Evolutionary conservation across 1,140 invertebrate species (phyloP).

Genomic region (Drosophila pachea): DNA sequence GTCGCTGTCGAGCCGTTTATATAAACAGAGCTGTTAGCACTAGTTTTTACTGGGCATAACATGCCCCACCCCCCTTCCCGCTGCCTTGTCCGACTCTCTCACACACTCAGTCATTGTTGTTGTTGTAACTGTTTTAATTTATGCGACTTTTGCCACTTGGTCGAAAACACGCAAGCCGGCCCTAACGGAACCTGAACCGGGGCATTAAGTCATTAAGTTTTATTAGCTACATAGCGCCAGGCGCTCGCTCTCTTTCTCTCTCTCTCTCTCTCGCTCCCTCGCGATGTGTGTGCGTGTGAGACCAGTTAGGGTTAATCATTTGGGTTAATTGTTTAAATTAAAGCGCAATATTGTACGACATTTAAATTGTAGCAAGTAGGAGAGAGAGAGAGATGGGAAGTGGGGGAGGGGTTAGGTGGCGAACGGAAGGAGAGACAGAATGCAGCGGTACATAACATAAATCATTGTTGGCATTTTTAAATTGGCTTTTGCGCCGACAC

Average conservation of each 20-base stretch:
- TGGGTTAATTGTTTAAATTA: constrained; percentile 76
- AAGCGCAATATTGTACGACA: constrained; percentile 47
- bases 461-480: constrained; percentile 77
- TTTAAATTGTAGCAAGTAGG: constrained; percentile 53
- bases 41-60: constrained; percentile 55
- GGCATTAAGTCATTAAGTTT: constrained; percentile 73
- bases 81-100: constrained; percentile 4
- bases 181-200: constrained; percentile 35
- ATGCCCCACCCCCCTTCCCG: constrained; percentile 30
- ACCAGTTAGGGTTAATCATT: constrained; percentile 57
- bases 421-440: neutral
- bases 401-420: neutral
- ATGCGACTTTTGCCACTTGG: constrained; percentile 65
- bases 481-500: constrained; percentile 71
- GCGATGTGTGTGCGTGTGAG: neutral
- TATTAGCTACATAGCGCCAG: constrained; percentile 57
- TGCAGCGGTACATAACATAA: constrained; percentile 49
- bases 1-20: constrained; percentile 50
- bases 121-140: constrained; percentile 54
- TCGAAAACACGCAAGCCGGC: constrained; percentile 41
- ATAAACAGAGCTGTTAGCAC: constrained; percentile 69
- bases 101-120: constrained; percentile 1
- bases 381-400: constrained; percentile 1
- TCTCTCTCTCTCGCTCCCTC: neutral
- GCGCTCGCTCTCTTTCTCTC: neutral